Conservation (phyloP, 2,888 invertebrate genomes). For the Dysmachus trigonus region DNA sequence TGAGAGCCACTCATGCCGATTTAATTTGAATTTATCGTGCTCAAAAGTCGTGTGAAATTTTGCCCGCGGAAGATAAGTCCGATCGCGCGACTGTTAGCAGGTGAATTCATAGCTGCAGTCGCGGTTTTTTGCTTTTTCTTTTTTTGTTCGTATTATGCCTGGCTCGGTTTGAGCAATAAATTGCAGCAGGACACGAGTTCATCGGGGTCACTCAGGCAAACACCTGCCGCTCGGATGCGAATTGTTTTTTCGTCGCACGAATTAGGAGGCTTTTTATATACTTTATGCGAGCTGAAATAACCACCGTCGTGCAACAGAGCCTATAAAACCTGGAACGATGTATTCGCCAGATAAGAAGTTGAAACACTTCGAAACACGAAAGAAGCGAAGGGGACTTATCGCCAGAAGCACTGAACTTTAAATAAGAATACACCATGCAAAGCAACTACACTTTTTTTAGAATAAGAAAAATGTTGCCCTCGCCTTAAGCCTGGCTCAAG, state of each 20-base stretch:
- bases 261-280: not conserved
- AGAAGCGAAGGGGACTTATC: not conserved
- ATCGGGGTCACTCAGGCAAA: not conserved
- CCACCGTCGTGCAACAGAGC: not conserved
- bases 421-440: too few relatives aligned
- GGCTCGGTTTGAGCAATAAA: not conserved
- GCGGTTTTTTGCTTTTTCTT: not conserved
- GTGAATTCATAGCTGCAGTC: not conserved
- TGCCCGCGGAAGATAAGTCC: not conserved
- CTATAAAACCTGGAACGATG: not conserved
- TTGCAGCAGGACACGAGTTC: not conserved
- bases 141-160: too few relatives aligned
- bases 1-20: constrained; percentile 14
- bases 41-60: constrained; percentile 13
- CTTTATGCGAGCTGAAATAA: not conserved
- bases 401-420: too few relatives aligned
- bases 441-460: not conserved
- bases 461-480: too few relatives aligned
- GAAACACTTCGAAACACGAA: not conserved
- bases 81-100: not conserved
- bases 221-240: not conserved
- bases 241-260: not conserved
- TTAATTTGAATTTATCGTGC: constrained; percentile 27
- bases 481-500: too few relatives aligned
- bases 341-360: not conserved